phyloP scores from a whole-genome alignment of 2,888 invertebrate genomes.

The Ecdyonurus torrentis region DNA sequence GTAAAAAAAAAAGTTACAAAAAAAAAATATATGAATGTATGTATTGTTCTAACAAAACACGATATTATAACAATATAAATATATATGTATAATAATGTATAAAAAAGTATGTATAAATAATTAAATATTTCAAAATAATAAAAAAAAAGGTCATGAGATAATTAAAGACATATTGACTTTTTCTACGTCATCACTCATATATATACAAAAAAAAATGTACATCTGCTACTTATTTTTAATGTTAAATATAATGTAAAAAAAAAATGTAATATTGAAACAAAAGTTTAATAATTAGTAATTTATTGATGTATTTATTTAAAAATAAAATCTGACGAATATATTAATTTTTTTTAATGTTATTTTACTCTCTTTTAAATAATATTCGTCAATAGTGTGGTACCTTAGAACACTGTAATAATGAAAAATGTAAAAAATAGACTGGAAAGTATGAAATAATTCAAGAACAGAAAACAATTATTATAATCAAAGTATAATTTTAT shows the following conservation, averaged over 20 bases:
- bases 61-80: not conserved
- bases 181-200: not conserved
- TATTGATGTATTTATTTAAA: not conserved
- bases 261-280: too few species aligned
- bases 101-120: not conserved
- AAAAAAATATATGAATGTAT: not conserved
- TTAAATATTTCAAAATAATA: too few species aligned
- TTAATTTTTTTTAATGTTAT: too few species aligned
- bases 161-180: not conserved
- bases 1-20: not conserved
- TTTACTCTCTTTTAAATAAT: too few species aligned
- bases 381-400: not conserved
- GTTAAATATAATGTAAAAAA: not conserved
- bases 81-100: not conserved
- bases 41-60: not conserved
- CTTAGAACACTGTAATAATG: not conserved
- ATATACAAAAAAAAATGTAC: not conserved
- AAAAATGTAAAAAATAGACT: not conserved
- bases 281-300: not conserved
- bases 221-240: not conserved
- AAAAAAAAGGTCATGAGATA: not conserved
- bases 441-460: too few species aligned
- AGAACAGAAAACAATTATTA: not conserved
- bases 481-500: not conserved
- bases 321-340: not conserved